Evolutionary conservation across 2,888 invertebrate genomes (phyloP).

Genomic region (Ennomos erosarius): DNA sequence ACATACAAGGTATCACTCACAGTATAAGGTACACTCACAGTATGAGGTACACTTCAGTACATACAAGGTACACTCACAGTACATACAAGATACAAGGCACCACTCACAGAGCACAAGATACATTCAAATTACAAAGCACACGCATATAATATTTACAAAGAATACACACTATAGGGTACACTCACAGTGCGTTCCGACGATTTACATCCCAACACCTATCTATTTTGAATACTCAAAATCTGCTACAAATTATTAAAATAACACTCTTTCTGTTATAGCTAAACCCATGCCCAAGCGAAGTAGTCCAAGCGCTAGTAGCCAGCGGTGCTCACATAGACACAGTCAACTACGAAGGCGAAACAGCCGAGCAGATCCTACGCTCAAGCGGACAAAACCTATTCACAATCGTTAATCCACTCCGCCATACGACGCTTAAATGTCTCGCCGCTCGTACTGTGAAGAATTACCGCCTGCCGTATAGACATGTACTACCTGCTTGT

Average conservation of each 20-base stretch:
- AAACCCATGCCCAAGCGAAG: conserved; percentile 88
- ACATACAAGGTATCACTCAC: too few species aligned
- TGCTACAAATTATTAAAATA: too few species aligned
- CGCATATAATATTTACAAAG: not conserved
- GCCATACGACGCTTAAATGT: conserved; percentile 93
- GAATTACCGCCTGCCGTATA: conserved; percentile 88
- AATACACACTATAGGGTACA: too few species aligned
- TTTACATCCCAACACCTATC: too few species aligned
- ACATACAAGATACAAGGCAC: too few species aligned
- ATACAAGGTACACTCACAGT: too few species aligned
- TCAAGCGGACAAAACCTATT: conserved; percentile 84
- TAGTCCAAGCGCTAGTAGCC: conserved; percentile 90
- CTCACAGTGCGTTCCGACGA: too few species aligned
- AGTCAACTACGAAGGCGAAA: conserved; percentile 90
- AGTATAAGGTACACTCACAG: too few species aligned
- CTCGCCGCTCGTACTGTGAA: conserved; percentile 93
- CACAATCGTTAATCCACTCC: conserved; percentile 90
- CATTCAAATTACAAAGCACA: conserved; percentile 83
- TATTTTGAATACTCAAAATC: too few species aligned
- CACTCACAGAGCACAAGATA: too few species aligned
- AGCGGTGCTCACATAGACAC: conserved; percentile 95
- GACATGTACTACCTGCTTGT: conserved; percentile 82
- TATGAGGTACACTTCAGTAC: too few species aligned
- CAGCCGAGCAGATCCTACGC: conserved; percentile 89
- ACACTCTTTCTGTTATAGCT: conserved; percentile 52